Evolutionary conservation across 1,140 invertebrate genomes (phyloP), one percentile per base, ranked within the genome.

Genomic region (Chlorops oryzae): DNA sequence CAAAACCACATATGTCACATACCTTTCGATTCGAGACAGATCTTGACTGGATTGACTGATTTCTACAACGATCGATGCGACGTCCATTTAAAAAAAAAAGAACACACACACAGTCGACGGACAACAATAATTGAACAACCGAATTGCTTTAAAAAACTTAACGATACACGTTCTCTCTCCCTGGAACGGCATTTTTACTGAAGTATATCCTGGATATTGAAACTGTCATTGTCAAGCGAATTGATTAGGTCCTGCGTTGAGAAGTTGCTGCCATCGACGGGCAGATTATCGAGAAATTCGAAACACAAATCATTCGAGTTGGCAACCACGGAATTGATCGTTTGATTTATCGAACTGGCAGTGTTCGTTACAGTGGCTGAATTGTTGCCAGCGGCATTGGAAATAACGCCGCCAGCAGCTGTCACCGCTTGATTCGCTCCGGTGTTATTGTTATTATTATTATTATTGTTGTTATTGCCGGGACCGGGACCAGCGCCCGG

Each of bases 281-380:
- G 82, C 63, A 88, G 77, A 70, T 85, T 85, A 59, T 88, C 86
- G n/a, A 89, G 73, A 71, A 88, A 86, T 75, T 89, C 87, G 52
- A 88, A 76, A 70, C 81, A 85, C 61, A 88, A 86, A 63, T 88
- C 86, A 18, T 80, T 75, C 1, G 83, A 66, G 68, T 78, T 80
- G 57, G 61, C 77, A 38, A 75, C 70, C 73, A 78, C 81, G 71
- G 74, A 74, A 64, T 73, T 78, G 73, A 65, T 68, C 55, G 58
- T 67, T 61, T 65, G 76, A 54, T 54, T 73, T 12, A 73, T 76
- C 59, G 59, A 66, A 55, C 71, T 70, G 61, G 75, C 55, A 70
- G 70, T 39, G 71, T 73, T 61, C 24, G 62, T 25, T 3, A 34
- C 54, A 48, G 54, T 21, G 6, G 37, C 17, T 22, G 42, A 23